These are phyloP conservation scores for Aphrophora alni DNA, from an alignment of 2,888 invertebrate genomes.

Conservation along the genomic window DNA sequence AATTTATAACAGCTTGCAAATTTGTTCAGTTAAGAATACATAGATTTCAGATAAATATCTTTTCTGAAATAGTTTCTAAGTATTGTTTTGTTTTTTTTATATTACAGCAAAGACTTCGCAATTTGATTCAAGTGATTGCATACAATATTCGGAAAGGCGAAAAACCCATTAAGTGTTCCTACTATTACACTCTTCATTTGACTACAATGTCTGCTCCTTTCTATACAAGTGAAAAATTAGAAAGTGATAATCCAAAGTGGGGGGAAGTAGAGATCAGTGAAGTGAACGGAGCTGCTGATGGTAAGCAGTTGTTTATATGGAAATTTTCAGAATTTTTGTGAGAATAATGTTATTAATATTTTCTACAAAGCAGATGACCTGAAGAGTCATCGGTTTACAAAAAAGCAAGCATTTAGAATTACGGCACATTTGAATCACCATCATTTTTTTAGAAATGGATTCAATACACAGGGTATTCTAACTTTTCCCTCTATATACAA, in stretches of 20 bases:
- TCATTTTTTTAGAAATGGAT: too few species aligned
- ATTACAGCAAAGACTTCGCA: constrained; percentile 74
- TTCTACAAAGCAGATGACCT: not conserved
- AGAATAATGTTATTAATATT: not conserved
- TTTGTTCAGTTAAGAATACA: too few species aligned
- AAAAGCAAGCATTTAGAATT: too few species aligned
- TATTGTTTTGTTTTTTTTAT: too few species aligned
- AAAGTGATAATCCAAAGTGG: constrained; percentile 79
- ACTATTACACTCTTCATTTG: constrained; percentile 81
- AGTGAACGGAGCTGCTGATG: constrained; percentile 51
- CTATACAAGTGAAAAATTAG: constrained; percentile 80
- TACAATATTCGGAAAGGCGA: constrained; percentile 63
- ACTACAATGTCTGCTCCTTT: constrained; percentile 83
- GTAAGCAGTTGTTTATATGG: too few species aligned
- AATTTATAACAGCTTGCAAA: too few species aligned
- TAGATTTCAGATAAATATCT: too few species aligned
- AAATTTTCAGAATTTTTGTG: not conserved
- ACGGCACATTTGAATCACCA: too few species aligned
- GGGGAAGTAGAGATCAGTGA: constrained; percentile 69
- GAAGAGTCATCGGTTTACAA: not conserved
- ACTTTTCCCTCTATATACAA: too few species aligned
- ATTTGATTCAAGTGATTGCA: constrained; percentile 76
- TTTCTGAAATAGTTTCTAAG: too few species aligned
- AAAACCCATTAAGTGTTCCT: constrained; percentile 63
- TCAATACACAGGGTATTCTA: too few species aligned